Conservation (phyloP, 2,888 invertebrate species). For the Tipula helvola region DNA sequence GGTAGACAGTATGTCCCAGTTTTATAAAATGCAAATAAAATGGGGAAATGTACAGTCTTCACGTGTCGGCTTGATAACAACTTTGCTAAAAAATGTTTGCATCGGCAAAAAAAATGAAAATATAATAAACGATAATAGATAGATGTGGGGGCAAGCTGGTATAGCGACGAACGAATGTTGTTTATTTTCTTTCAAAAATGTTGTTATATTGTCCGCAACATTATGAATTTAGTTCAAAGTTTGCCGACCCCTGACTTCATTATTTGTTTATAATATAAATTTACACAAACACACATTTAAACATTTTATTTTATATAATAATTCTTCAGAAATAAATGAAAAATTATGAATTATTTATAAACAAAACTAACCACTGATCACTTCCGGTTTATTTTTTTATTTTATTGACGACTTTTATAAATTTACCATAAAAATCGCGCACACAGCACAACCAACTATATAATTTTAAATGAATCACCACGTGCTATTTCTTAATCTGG, state of each 20-base stretch:
- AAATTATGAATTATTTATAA: neutral
- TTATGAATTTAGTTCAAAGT: neutral
- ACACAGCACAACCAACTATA: neutral
- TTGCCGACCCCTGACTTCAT: neutral
- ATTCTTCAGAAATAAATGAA: neutral
- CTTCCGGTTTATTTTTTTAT: neutral
- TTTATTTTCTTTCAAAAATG: neutral
- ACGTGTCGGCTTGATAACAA: neutral
- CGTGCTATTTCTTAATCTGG: neutral
- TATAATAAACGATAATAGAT: neutral
- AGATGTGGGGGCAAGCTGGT: neutral
- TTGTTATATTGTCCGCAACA: too few relatives aligned
- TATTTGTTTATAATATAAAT: neutral
- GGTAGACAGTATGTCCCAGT: neutral
- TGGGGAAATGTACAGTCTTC: neutral
- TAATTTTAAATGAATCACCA: neutral
- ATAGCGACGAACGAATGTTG: neutral
- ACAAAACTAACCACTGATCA: neutral
- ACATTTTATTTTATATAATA: neutral
- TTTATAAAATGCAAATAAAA: neutral
- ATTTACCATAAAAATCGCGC: neutral
- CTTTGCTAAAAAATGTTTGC: neutral
- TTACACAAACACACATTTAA: neutral
- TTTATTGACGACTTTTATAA: neutral
- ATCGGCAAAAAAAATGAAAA: neutral